A percentile compares a stretch with the other conserved stretches of the same genome.
These are phyloP conservation scores for Arrhopalites spinosus DNA, from an alignment of 2,888 invertebrate genomes.

Conservation along the genomic window DNA sequence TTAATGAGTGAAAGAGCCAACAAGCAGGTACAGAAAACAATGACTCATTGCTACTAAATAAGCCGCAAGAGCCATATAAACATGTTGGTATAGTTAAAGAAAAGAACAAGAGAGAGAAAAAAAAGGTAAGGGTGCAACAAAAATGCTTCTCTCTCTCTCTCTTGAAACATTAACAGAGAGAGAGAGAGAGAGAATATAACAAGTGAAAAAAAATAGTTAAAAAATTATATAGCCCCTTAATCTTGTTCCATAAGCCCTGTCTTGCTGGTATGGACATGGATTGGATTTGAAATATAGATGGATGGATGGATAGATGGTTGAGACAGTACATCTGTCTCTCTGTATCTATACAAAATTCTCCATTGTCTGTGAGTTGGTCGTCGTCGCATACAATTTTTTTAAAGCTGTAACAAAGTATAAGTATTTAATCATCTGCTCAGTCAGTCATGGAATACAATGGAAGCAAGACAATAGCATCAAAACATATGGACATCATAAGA, in stretches of 20 bases:
- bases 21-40: no score
- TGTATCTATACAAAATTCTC: constrained; percentile 7
- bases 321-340: not conserved
- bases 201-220: not conserved
- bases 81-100: no score
- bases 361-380: constrained; percentile 11
- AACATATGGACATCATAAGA: constrained; percentile 35
- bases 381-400: constrained; percentile 15
- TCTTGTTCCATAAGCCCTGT: constrained; percentile 22
- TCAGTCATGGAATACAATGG: constrained; percentile 32
- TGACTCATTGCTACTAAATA: no score
- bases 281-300: constrained; percentile 29
- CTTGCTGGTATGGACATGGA: constrained; percentile 1
- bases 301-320: constrained; percentile 10
- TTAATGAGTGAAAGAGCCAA: no score
- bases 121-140: no score
- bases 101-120: no score
- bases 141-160: not conserved
- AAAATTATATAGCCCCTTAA: constrained; percentile 3
- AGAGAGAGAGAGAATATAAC: not conserved
- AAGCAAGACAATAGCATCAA: constrained; percentile 34
- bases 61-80: no score
- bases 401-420: constrained; percentile 37
- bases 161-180: no score
- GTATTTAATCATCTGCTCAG: constrained; percentile 38